Evolutionary conservation across 1,140 invertebrate genomes (phyloP), one percentile per base, ranked within the genome.

Genomic region (Aleiodes sp.): DNA sequence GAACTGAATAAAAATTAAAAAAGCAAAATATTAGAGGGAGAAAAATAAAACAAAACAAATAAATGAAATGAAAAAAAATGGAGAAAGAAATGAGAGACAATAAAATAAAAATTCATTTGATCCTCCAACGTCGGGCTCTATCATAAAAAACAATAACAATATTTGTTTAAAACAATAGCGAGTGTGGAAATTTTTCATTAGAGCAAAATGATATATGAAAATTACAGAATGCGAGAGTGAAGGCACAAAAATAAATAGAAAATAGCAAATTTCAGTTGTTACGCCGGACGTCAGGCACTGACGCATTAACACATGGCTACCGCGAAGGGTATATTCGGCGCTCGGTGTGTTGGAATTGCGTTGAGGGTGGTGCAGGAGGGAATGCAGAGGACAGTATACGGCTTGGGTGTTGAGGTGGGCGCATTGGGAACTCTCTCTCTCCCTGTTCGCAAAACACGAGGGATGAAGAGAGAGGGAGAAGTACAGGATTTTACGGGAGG

Each of bases 401-500:
- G 62, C 35, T 29, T n/a, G 37, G 21, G 7, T n/a, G 35, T 52
- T 41, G 64, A 65, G 21, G 60, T 57, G 39, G 52, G 52, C 39
- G 63, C 57, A 74, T 62, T 74, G 67, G 31, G 35, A n/a, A n/a
- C n/a, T n/a, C n/a, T n/a, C n/a, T n/a, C n/a, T n/a, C n/a, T n/a
- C n/a, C n/a, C n/a, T n/a, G n/a, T n/a, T n/a, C n/a, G 29, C n/a
- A 21, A 21, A 31, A 37, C 16, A 37, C 7, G 31, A 39, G 31
- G 7, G 61, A 14, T 4, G 57, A 60, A 7, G 26, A 16, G 31
- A 16, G 31, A 26, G 16, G 35, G 62, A 73, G 82, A 80, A 80
- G 80, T 77, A 83, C 77, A 73, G 82, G 83, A 85, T 85, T 85
- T 85, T 78, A 84, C 84, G 83, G 80, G 66, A 84, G 70, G 76